Evolutionary conservation across 1,140 invertebrate genomes (phyloP).

Genomic region (Forficula auricularia): DNA sequence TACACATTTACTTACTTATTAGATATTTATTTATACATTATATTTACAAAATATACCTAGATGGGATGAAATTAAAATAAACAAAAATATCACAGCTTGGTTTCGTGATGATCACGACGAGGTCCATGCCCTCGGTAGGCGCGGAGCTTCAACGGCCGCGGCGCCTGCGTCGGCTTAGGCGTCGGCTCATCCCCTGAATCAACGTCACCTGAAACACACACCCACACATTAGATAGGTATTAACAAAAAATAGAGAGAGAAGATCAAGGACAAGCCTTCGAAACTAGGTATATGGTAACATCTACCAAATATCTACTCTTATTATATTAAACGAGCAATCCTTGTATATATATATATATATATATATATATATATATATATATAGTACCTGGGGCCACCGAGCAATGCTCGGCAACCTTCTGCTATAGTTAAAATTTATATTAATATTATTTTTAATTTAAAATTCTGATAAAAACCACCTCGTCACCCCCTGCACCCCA

Average conservation of each 20-base stretch:
- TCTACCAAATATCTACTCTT: neutral
- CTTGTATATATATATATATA: neutral
- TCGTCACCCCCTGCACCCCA: no score
- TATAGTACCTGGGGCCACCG: neutral
- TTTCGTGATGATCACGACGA: slow-evolving; percentile 10
- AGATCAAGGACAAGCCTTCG: neutral
- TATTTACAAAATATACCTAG: no score
- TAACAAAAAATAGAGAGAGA: neutral
- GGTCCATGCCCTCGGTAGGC: slow-evolving; percentile 5
- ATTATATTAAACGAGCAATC: neutral
- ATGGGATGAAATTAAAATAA: no score
- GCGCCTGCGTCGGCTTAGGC: slow-evolving; percentile 5
- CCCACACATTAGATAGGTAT: neutral
- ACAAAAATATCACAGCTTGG: slow-evolving; percentile 9
- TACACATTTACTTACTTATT: no score
- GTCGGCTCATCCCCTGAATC: slow-evolving; percentile 10
- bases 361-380: neutral
- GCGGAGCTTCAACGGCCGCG: slow-evolving; percentile 2
- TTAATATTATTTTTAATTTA: no score
- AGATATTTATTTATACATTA: no score
- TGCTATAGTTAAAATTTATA: no score
- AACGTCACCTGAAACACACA: slow-evolving; percentile 7
- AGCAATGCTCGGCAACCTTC: no score
- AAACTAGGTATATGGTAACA: neutral
- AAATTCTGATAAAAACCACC: no score